These are phyloP conservation scores for Chrysina gloriosa DNA, from an alignment of 2,888 invertebrate species.

Conservation along the genomic window DNA sequence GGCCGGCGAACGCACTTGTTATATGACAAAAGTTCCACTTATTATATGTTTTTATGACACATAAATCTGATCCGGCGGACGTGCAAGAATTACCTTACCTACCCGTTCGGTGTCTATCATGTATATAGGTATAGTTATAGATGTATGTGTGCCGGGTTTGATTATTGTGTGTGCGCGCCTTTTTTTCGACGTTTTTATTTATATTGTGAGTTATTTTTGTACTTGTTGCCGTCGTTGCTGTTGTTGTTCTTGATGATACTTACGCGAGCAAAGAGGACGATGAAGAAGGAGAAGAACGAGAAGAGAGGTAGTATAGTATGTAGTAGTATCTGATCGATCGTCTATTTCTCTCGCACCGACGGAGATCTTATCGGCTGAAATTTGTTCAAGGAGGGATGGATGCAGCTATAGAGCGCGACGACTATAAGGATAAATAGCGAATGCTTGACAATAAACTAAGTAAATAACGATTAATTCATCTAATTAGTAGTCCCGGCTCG, in stretches of 20 bases:
- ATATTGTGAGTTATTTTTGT: slow-evolving; percentile 20
- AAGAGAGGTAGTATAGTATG: neutral
- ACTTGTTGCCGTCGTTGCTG: slow-evolving; percentile 9
- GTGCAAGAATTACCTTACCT: slow-evolving; percentile 42
- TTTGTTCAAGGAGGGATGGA: slow-evolving; percentile 41
- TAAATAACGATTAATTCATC: slow-evolving; percentile 64
- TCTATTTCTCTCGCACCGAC: slow-evolving; percentile 18
- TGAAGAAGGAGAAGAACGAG: slow-evolving; percentile 10
- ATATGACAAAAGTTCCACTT: slow-evolving; percentile 44
- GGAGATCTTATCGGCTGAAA: slow-evolving; percentile 40
- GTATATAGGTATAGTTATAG: neutral
- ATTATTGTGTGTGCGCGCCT: neutral
- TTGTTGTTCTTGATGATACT: slow-evolving; percentile 5
- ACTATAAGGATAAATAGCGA: slow-evolving; percentile 43
- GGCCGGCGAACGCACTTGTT: slow-evolving; percentile 38
- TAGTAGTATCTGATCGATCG: slow-evolving; percentile 21
- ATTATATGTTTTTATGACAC: slow-evolving; percentile 44
- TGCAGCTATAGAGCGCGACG: slow-evolving; percentile 23
- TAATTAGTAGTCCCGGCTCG: slow-evolving; percentile 64
- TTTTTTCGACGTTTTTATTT: slow-evolving; percentile 10
- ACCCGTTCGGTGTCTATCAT: slow-evolving; percentile 37
- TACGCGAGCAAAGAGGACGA: slow-evolving; percentile 13
- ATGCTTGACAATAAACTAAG: slow-evolving; percentile 51
- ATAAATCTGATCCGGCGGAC: slow-evolving; percentile 41
- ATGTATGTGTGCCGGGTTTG: neutral